Conservation (phyloP, 2,797 vertebrate genomes). For the Passerculus sandwichensis region DNA sequence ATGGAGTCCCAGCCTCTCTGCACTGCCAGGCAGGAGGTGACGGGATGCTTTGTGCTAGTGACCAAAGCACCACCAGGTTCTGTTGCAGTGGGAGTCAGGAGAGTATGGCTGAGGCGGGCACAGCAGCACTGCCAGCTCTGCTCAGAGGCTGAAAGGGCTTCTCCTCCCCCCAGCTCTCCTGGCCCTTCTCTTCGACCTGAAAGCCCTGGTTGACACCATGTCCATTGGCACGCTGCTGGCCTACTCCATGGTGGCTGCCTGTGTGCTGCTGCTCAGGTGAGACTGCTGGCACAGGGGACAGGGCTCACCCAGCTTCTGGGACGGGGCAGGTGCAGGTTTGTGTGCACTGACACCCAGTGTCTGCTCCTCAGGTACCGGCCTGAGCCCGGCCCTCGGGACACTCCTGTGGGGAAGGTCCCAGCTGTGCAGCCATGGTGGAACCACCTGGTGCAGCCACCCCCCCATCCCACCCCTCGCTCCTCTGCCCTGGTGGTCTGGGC, state of each 20-base stretch:
- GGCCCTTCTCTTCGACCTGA: conserved; percentile 87
- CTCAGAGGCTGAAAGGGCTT: neutral
- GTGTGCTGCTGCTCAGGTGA: conserved; percentile 89
- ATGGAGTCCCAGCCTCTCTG: neutral
- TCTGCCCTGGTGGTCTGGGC: conserved; percentile 75
- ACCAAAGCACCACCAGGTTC: neutral
- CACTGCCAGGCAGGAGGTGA: neutral
- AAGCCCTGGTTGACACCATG: conserved; percentile 87
- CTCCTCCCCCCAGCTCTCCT: conserved; percentile 77
- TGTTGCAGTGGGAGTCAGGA: neutral
- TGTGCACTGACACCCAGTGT: neutral
- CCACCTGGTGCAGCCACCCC: conserved; percentile 64
- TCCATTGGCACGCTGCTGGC: conserved; percentile 88
- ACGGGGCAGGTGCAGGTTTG: neutral
- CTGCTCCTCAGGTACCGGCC: conserved; percentile 78
- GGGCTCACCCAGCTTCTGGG: neutral
- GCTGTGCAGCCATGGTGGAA: conserved; percentile 27
- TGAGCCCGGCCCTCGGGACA: neutral
- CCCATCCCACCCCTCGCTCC: conserved; percentile 66
- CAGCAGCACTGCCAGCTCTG: neutral
- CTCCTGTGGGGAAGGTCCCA: conserved; percentile 1
- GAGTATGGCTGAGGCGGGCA: neutral
- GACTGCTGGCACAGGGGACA: neutral
- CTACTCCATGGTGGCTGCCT: conserved; percentile 87
- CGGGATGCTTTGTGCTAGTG: neutral